Percentiles rank a stretch among this genome's conserved stretches.
These are phyloP conservation scores for Chymomyza caudatula DNA, from an alignment of 2,888 invertebrate species.

Conservation along the genomic window DNA sequence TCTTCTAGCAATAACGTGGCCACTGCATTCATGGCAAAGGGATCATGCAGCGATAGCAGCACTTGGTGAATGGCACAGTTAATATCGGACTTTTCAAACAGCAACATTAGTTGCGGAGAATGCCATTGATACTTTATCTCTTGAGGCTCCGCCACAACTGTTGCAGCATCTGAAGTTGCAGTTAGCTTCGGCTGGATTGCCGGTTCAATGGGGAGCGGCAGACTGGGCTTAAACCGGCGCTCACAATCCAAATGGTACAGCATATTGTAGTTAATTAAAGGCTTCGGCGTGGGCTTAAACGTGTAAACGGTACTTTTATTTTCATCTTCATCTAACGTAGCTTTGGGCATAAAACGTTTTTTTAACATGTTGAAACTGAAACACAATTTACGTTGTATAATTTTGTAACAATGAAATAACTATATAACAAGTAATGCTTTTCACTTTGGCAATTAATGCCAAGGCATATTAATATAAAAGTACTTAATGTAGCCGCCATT, in stretches of 20 bases:
- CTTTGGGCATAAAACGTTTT: too few species aligned
- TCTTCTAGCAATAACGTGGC: constrained; percentile 67
- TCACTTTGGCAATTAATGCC: neutral
- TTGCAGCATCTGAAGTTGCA: neutral
- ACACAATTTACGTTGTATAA: too few species aligned
- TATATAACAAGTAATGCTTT: neutral
- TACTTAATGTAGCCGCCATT: neutral
- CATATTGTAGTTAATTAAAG: constrained; percentile 12
- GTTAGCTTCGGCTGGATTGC: neutral
- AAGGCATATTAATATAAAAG: neutral
- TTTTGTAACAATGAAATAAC: neutral
- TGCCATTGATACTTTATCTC: constrained; percentile 21
- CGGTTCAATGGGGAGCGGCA: neutral
- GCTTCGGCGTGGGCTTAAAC: neutral
- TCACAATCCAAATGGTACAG: constrained; percentile 9
- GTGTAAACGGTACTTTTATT: too few species aligned
- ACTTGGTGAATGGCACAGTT: constrained; percentile 65
- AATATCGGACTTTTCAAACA: constrained; percentile 64
- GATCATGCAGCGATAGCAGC: constrained; percentile 54
- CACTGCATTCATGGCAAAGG: constrained; percentile 47
- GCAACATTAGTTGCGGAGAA: constrained; percentile 49
- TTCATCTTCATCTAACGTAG: too few species aligned
- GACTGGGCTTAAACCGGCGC: neutral
- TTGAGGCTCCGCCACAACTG: neutral
- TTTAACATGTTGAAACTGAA: too few species aligned